Percentiles rank a stretch among this genome's conserved stretches.
Conservation (phyloP, 2,797 vertebrate genomes). For the Pipistrellus nathusii region DNA sequence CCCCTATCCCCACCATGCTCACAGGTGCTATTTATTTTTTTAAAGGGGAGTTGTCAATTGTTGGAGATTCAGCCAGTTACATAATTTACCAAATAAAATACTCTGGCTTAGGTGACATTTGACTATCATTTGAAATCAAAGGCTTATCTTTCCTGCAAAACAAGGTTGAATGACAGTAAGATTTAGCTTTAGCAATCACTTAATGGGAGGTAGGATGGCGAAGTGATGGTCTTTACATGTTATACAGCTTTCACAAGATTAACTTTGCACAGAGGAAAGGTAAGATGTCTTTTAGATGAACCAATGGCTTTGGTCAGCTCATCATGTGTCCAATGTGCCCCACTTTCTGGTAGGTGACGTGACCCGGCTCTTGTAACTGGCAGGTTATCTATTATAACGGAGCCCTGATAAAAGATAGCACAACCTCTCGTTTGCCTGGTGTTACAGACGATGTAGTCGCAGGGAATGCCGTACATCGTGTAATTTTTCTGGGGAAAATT, state of each 20-base stretch:
- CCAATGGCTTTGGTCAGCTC: background rate
- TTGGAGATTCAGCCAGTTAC: background rate
- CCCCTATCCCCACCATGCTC: background rate
- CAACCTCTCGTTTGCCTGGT: fast-evolving
- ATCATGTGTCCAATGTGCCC: background rate
- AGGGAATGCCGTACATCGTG: background rate
- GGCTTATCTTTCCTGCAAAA: background rate
- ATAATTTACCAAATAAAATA: background rate
- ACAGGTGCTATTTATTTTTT: background rate
- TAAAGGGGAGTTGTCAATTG: conserved; percentile 30
- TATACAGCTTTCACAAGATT: background rate
- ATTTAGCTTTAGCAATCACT: background rate
- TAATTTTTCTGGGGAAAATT: background rate
- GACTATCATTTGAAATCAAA: conserved; percentile 40
- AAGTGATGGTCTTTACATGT: background rate
- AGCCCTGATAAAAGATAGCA: background rate
- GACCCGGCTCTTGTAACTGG: background rate
- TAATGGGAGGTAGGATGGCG: background rate
- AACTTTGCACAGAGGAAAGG: background rate
- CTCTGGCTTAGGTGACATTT: background rate
- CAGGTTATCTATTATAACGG: background rate
- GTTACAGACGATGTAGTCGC: fast-evolving
- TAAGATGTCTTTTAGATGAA: background rate
- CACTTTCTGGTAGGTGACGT: background rate
- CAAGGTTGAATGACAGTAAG: background rate